These are phyloP conservation scores for Ochotona curzoniae DNA, from an alignment of 2,113 vertebrate species.

Conservation along the genomic window DNA sequence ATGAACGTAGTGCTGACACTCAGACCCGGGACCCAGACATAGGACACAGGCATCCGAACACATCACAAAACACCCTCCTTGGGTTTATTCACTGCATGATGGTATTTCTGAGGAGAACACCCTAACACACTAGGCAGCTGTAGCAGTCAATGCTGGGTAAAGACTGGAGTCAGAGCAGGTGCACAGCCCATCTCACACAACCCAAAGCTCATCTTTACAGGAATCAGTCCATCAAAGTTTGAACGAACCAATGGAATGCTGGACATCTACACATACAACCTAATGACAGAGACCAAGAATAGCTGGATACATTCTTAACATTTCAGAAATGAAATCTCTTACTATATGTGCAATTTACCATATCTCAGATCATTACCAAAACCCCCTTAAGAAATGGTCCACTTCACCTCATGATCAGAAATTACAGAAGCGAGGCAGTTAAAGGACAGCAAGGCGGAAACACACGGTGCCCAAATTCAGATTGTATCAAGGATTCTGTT, in stretches of 20 bases:
- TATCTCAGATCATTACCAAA: background rate
- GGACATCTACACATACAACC: background rate
- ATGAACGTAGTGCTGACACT: no score
- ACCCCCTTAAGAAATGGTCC: background rate
- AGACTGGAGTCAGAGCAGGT: background rate
- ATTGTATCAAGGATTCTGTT: conserved; percentile 33
- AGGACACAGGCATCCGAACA: no score
- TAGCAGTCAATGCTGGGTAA: background rate
- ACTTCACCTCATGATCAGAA: background rate
- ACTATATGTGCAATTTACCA: background rate
- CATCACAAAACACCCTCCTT: no score
- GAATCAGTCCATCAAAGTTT: background rate
- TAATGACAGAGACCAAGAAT: conserved; percentile 2
- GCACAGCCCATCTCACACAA: background rate
- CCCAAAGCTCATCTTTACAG: background rate
- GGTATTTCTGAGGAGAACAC: background rate
- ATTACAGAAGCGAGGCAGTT: background rate
- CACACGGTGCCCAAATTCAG: background rate
- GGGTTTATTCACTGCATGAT: background rate
- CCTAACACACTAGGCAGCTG: background rate
- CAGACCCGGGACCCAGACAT: no score
- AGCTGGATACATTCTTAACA: background rate
- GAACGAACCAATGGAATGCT: background rate
- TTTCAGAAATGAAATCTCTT: background rate
- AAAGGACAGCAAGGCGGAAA: background rate